Conservation (phyloP, 2,113 vertebrate genomes). For the Eulemur macaco region DNA sequence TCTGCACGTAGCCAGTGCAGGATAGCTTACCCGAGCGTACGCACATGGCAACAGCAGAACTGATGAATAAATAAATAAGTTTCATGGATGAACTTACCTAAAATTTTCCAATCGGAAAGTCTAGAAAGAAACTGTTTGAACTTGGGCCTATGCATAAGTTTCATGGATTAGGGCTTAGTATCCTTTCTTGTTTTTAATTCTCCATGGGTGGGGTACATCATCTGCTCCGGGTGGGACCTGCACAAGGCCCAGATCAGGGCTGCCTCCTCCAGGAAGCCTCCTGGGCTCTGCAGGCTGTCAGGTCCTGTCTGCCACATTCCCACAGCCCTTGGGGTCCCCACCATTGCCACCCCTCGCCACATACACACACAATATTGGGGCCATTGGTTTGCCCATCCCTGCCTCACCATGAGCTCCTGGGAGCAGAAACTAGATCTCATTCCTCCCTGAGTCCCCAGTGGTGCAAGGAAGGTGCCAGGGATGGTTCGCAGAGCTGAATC, state of each 20-base stretch:
- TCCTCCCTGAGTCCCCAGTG: not conserved
- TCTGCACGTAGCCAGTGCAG: not conserved
- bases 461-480: not conserved
- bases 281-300: not conserved
- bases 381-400: not conserved
- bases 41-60: not conserved
- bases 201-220: not conserved
- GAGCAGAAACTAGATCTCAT: not conserved
- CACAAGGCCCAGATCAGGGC: not conserved
- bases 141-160: not conserved
- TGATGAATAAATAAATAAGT: not conserved
- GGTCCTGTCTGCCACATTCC: not conserved
- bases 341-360: not conserved
- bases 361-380: not conserved
- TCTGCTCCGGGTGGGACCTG: not conserved
- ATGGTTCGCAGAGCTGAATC: not conserved
- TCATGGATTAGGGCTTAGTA: not conserved
- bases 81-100: not conserved
- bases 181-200: not conserved
- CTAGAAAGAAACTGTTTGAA: not conserved
- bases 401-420: not conserved
- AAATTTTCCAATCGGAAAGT: not conserved
- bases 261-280: slow-evolving; percentile 14
- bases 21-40: not conserved
- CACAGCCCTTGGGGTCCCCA: not conserved